Base-by-base conservation (phyloP, 2,797 vertebrate genomes). In the Sparidentex hasta region DNA sequence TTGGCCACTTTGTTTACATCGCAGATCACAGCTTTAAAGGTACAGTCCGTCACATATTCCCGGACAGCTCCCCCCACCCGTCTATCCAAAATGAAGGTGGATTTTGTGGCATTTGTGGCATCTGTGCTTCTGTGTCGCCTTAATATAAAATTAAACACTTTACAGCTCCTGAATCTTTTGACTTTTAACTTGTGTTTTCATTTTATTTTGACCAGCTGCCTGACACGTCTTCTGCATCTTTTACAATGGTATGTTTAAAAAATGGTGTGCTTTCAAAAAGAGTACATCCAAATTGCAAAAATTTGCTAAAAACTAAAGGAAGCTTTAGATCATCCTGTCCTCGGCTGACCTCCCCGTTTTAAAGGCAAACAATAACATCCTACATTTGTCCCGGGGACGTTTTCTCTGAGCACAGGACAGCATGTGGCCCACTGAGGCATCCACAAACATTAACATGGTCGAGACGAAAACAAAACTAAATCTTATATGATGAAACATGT, bases 291-390 rank as follows among this genome's bases (percentile, higher is more conserved):
- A 85, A 12, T 54, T 41, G 29, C 64, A 66, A 23, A 57, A 27
- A 23, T 63, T 41, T 67, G 52, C 70, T 65, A 27, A 27, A 55
- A 33, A 33, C 13, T 16, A 63, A 66, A 76, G 25, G 48, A 81
- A 72, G 54, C 1, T 1, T 43, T 46, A 16, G 58, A 52, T 74
- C 52, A 61, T 16, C 20, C 13, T 54, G 27, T 64, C 25, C 46
- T 74, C 57, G 38, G 43, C 3, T 41, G 29, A 57, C 9, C 46
- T 59, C 18, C 7, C 29, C 33, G n/a, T n/a, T n/a, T 65, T 44
- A n/a, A 27, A 46, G 18, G 27, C 47, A 52, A 80, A 78, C 63
- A 59, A 41, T 48, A 75, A 47, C 18, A 44, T 46, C 51, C 46
- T 51, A 25, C 58, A 62, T 65, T 57, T 66, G 51, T 56, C 13